Percentiles rank a stretch among this genome's conserved stretches.
These are phyloP conservation scores for Phrixothrix hirtus DNA, from an alignment of 2,888 invertebrate species.

Conservation along the genomic window DNA sequence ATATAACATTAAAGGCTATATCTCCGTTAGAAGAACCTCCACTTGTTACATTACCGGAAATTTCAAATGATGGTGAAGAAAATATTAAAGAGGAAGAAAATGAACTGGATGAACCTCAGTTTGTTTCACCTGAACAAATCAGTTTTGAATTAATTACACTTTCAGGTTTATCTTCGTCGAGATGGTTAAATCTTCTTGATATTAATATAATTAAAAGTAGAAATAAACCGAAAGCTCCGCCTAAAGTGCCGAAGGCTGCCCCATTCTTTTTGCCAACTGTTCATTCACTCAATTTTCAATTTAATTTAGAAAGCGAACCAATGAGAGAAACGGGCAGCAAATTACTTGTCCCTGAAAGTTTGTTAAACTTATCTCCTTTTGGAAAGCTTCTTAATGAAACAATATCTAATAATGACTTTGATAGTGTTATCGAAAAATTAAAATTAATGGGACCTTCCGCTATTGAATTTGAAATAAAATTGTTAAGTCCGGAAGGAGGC, in stretches of 20 bases:
- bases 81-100: conserved; percentile 47
- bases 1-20: conserved; percentile 78
- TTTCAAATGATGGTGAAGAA: conserved; percentile 49
- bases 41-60: conserved; percentile 59
- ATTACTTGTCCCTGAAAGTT: conserved; percentile 61
- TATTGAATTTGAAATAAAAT: conserved; percentile 85
- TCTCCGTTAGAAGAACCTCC: conserved; percentile 60
- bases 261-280: conserved; percentile 96
- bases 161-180: conserved; percentile 80
- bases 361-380: conserved; percentile 71
- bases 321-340: conserved; percentile 55
- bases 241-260: conserved; percentile 82
- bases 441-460: conserved; percentile 79
- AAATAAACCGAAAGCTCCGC: conserved; percentile 87
- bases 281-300: conserved; percentile 78
- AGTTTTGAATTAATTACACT: conserved; percentile 78
- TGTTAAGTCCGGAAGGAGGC: conserved; percentile 73
- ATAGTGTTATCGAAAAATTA: conserved; percentile 62
- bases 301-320: conserved; percentile 66
- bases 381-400: conserved; percentile 66
- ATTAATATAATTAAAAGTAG: conserved; percentile 83
- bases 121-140: conserved; percentile 77
- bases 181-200: conserved; percentile 63
- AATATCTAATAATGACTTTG: conserved; percentile 59
- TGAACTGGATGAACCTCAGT: conserved; percentile 62